These are phyloP conservation scores for Limenitis camilla DNA, from an alignment of 2,888 invertebrate species.

Conservation along the genomic window DNA sequence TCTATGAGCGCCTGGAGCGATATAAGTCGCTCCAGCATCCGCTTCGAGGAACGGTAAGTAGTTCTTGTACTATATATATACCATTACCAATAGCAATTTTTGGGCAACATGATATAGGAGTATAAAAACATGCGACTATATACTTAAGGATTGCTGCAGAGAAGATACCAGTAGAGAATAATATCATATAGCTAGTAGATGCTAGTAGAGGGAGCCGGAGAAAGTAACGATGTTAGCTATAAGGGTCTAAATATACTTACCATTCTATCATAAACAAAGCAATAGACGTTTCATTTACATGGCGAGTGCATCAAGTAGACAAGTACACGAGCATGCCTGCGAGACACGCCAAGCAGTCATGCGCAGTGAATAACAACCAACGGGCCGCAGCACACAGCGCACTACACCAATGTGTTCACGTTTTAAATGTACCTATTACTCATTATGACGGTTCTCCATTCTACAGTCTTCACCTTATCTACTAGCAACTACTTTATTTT, in stretches of 20 bases:
- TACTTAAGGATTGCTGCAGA: conserved; percentile 9
- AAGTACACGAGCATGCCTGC: conserved; percentile 7
- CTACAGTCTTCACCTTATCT: too few species aligned
- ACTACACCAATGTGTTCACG: neutral
- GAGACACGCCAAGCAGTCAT: conserved; percentile 15
- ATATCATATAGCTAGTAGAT: neutral
- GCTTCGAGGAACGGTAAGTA: conserved; percentile 83
- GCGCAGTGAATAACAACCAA: conserved; percentile 28
- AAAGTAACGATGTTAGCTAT: conserved; percentile 10
- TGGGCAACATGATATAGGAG: neutral
- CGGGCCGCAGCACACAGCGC: too few species aligned
- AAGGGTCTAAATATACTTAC: conserved; percentile 24
- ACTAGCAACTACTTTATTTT: neutral
- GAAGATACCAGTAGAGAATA: conserved; percentile 1
- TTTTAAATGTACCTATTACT: neutral
- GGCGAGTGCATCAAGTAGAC: conserved; percentile 21
- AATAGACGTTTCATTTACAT: conserved; percentile 21
- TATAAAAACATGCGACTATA: conserved; percentile 13
- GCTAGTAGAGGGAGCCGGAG: conserved; percentile 5
- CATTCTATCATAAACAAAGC: conserved; percentile 17
- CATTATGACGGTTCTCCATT: too few species aligned
- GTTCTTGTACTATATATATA: neutral
- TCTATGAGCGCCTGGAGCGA: conserved; percentile 94
- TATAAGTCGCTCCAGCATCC: conserved; percentile 87
- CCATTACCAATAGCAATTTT: neutral